Conservation (phyloP, 2,797 vertebrate genomes). For the Tangara arthus region DNA sequence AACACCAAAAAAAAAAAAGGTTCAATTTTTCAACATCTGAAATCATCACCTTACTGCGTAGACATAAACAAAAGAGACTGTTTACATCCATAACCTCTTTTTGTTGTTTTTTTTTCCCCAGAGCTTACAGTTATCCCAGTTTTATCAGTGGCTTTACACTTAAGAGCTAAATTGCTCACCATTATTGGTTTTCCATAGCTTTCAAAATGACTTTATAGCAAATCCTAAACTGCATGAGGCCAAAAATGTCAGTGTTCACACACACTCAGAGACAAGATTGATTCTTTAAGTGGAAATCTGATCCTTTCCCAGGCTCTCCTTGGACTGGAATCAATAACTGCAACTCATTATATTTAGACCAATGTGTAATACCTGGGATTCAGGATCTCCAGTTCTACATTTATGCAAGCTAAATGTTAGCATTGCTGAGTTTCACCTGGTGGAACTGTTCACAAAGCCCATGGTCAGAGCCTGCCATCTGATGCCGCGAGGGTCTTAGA, state of each 20-base stretch:
- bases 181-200: slow-evolving; percentile 54
- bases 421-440: slow-evolving; percentile 29
- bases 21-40: background rate
- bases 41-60: slow-evolving; percentile 19
- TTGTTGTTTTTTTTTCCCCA: background rate
- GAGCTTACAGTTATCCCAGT: slow-evolving; percentile 50
- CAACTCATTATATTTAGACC: slow-evolving; percentile 48
- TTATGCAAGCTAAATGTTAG: slow-evolving; percentile 42
- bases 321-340: slow-evolving; percentile 64
- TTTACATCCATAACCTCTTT: slow-evolving; percentile 19
- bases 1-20: slow-evolving; percentile 1
- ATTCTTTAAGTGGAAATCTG: slow-evolving; percentile 62
- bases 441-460: background rate
- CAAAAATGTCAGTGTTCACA: slow-evolving; percentile 58
- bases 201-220: slow-evolving; percentile 59
- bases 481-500: background rate
- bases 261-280: slow-evolving; percentile 44
- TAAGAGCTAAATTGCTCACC: slow-evolving; percentile 60
- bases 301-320: slow-evolving; percentile 67
- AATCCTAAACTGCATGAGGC: slow-evolving; percentile 49
- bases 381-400: slow-evolving; percentile 39
- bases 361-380: slow-evolving; percentile 43
- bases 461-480: background rate
- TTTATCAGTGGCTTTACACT: slow-evolving; percentile 64
- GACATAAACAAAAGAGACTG: slow-evolving; percentile 34